Evolutionary conservation across 2,888 invertebrate species (phyloP).

Genomic region (Hirtodrosophila cameraria): DNA sequence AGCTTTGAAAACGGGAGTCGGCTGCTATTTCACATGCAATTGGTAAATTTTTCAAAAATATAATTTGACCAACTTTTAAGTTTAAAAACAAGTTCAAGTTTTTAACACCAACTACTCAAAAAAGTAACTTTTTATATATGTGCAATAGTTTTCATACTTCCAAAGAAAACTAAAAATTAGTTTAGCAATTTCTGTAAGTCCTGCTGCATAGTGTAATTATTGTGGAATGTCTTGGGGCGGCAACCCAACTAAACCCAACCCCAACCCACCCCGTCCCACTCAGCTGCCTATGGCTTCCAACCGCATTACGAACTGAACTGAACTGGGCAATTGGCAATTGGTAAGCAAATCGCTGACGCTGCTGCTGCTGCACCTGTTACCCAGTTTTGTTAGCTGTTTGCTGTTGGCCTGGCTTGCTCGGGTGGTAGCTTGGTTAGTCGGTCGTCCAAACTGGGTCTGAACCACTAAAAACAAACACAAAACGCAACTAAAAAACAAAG

Average conservation of each 20-base stretch:
- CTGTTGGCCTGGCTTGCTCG: constrained; percentile 37
- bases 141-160: too few relatives aligned
- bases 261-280: constrained; percentile 24
- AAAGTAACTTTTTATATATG: too few relatives aligned
- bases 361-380: constrained; percentile 68
- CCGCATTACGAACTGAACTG: constrained; percentile 22
- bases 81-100: too few relatives aligned
- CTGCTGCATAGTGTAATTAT: constrained; percentile 46
- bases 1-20: too few relatives aligned
- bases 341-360: constrained; percentile 56
- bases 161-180: background rate
- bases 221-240: constrained; percentile 25
- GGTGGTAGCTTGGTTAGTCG: constrained; percentile 67
- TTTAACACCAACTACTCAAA: too few relatives aligned
- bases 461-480: constrained; percentile 29
- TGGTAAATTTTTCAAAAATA: too few relatives aligned
- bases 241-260: constrained; percentile 3
- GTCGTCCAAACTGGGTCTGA: constrained; percentile 69
- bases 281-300: constrained; percentile 68
- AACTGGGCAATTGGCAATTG: constrained; percentile 36
- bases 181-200: constrained; percentile 13
- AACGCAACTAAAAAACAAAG: constrained; percentile 28
- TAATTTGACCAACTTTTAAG: too few relatives aligned
- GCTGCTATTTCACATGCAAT: too few relatives aligned
- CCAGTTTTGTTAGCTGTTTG: constrained; percentile 57